These are phyloP conservation scores for Poeciliopsis turrubarensis DNA, from an alignment of 2,113 vertebrate genomes.

Conservation along the genomic window DNA sequence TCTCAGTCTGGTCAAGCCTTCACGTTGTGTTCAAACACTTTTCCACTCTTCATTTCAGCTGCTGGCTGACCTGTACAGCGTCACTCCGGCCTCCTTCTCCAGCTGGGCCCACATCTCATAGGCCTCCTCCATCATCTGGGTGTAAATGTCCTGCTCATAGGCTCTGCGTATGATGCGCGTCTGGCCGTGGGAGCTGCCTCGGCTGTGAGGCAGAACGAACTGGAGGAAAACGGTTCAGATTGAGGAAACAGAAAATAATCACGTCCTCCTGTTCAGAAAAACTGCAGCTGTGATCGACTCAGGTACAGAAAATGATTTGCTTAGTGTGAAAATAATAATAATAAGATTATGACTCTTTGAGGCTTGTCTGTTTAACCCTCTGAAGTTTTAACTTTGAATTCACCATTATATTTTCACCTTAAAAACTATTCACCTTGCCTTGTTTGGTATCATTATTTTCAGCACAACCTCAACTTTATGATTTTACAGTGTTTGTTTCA, in stretches of 20 bases:
- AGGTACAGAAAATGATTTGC: too few relatives aligned
- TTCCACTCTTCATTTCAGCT: conserved; percentile 16
- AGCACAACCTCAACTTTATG: too few relatives aligned
- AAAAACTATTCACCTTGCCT: too few relatives aligned
- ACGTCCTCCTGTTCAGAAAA: too few relatives aligned
- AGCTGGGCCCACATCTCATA: conserved; percentile 85
- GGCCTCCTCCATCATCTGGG: conserved; percentile 87
- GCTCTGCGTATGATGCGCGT: conserved; percentile 88
- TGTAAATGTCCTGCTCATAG: conserved; percentile 81
- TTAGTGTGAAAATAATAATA: too few relatives aligned
- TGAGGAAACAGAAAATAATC: background rate
- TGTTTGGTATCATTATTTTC: too few relatives aligned
- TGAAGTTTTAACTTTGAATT: too few relatives aligned
- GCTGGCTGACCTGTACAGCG: conserved; percentile 82
- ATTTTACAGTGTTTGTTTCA: too few relatives aligned
- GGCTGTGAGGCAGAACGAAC: conserved; percentile 89
- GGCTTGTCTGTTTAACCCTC: too few relatives aligned
- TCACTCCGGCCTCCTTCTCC: conserved; percentile 81
- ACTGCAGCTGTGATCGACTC: too few relatives aligned
- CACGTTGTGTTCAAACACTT: conserved; percentile 50
- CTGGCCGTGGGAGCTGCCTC: conserved; percentile 94
- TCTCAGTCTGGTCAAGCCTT: conserved; percentile 24
- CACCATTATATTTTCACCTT: too few relatives aligned
- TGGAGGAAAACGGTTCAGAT: conserved; percentile 39
- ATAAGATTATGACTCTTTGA: too few relatives aligned